phyloP scores from a whole-genome alignment of 2,113 vertebrate genomes.

The Synchiropus splendidus region DNA sequence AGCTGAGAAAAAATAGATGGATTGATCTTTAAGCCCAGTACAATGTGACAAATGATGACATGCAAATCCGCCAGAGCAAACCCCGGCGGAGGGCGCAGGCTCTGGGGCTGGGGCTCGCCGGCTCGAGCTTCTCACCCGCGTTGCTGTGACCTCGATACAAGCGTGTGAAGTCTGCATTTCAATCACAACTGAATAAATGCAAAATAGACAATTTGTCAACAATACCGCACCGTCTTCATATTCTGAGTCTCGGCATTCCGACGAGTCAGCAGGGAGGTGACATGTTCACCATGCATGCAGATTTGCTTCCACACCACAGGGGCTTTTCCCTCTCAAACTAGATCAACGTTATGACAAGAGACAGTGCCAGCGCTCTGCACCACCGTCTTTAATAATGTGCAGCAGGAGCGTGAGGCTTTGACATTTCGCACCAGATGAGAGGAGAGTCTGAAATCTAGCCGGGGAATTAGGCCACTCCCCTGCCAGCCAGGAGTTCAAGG shows the following conservation, averaged over 20 bases:
- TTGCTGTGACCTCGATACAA: too few relatives aligned
- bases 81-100: too few relatives aligned
- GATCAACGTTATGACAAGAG: conserved; percentile 40
- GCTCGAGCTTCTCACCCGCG: too few relatives aligned
- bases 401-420: not conserved
- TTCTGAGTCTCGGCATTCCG: conserved; percentile 10
- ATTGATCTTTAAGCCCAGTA: too few relatives aligned
- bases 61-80: too few relatives aligned
- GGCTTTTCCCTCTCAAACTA: conserved; percentile 24
- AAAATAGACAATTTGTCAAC: conserved; percentile 3
- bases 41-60: too few relatives aligned
- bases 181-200: conserved; percentile 3
- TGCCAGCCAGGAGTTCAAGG: too few relatives aligned
- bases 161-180: conserved; percentile 4
- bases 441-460: conserved; percentile 17
- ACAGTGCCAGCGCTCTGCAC: conserved; percentile 2
- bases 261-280: conserved; percentile 10
- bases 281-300: conserved; percentile 22
- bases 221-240: not conserved
- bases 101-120: too few relatives aligned
- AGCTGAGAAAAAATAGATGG: too few relatives aligned
- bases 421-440: conserved; percentile 29
- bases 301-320: conserved; percentile 19
- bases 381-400: conserved; percentile 14
- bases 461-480: conserved; percentile 13